Evolutionary conservation across 2,113 vertebrate genomes (phyloP), one percentile per base, ranked within the genome.

Genomic region (Sakesphorus luctuosus): DNA sequence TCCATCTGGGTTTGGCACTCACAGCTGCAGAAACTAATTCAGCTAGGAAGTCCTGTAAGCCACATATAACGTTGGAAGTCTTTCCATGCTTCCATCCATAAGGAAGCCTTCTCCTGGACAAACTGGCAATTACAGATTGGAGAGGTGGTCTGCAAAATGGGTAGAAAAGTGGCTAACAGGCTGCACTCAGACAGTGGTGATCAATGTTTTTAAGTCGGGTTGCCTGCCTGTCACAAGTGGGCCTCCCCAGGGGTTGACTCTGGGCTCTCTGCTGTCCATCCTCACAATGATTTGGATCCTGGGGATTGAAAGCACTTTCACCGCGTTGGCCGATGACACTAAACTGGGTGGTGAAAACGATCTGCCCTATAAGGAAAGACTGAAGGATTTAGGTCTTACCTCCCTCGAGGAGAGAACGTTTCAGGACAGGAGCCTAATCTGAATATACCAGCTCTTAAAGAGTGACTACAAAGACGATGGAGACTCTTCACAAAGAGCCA

Each of bases 1-100:
- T 53, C 68, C 79, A 92, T 75, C 80, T 55, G 59, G 59, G 25
- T 76, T 90, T 83, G 56, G 71, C 90, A 92, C 66, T 19, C 49
- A 56, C n/a, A 81, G 53, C 29, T 73, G 31, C 66, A 66, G 59
- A 66, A 71, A 66, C 4, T 2, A 52, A 74, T 44, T 55, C 71
- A 71, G 44, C 58, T 62, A 47, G 10, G 33, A 75, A 74, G 56
- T 33, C n/a, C 35, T 50, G 33, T 21, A 44, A 85, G 33, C n/a
- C n/a, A n/a, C 10, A 67, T 71, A 6, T 0, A 50, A 31, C 31
- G 31, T 1, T 21, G 28, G 11, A 53, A 90, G 31, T 20, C n/a
- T 68, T 78, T 47, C 36, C 38, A 24, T 69, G 43, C 47, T 44
- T 72, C n/a, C 26, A 43, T 19, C 3, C 8, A 26, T 3, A 26